phyloP scores from a whole-genome alignment of 30 jellyfish, hydroid and myxozoan genomes.

The Nemopilema nomurai region DNA sequence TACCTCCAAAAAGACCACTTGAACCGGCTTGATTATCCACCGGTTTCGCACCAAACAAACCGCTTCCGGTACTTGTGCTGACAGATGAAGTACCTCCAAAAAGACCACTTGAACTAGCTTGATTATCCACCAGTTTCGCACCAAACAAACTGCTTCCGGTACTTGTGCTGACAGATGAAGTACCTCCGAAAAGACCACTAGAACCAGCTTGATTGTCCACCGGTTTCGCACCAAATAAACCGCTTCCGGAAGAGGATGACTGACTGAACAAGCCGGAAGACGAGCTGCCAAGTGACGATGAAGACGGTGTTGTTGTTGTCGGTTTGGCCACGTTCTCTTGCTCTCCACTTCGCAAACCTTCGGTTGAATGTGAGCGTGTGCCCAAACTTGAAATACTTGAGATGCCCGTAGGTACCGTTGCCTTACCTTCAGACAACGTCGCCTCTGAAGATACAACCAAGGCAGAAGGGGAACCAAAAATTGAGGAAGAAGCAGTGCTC shows the following conservation, averaged over 20 bases:
- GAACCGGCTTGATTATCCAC: no score
- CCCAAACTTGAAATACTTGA: conserved; percentile 26
- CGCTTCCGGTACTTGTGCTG: no score
- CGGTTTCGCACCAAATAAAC: conserved; percentile 62
- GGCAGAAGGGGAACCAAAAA: conserved; percentile 7
- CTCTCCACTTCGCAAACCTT: background rate
- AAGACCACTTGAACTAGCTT: no score
- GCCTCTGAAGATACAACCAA: background rate
- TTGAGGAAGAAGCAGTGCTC: conserved; percentile 15
- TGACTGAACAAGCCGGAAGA: conserved; percentile 54
- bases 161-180: conserved; percentile 1
- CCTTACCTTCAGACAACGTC: background rate
- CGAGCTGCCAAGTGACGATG: background rate
- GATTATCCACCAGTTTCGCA: no score
- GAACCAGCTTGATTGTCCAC: conserved; percentile 13
- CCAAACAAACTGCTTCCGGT: conserved; percentile 19
- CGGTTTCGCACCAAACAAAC: no score
- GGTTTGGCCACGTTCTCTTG: background rate
- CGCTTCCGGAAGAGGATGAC: conserved; percentile 25
- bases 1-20: background rate
- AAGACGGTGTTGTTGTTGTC: conserved; percentile 20
- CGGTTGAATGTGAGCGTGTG: conserved; percentile 13
- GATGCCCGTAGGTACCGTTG: conserved; percentile 33
- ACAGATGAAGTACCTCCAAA: no score
- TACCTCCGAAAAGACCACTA: conserved; percentile 68